Conservation (phyloP, 2,888 invertebrate species). For the Eremobia ochroleuca region DNA sequence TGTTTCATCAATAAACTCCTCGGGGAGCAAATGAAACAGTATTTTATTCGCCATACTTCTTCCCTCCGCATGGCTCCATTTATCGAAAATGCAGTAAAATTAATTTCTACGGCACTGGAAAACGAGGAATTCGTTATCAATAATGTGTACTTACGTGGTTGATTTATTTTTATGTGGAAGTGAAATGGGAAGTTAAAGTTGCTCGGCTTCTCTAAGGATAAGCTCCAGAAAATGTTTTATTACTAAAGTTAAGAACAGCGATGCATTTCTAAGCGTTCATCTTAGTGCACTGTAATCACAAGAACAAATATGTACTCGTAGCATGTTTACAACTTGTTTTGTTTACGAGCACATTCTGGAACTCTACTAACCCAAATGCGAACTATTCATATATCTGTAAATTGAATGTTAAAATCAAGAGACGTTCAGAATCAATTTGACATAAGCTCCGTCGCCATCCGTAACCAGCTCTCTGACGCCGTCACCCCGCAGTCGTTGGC, state of each 20-base stretch:
- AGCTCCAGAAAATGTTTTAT: constrained; percentile 46
- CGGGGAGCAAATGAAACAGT: constrained; percentile 44
- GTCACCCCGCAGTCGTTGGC: constrained; percentile 23
- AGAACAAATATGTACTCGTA: constrained; percentile 5
- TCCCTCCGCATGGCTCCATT: constrained; percentile 43
- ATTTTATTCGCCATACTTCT: constrained; percentile 51
- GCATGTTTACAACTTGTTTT: background rate
- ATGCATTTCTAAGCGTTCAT: constrained; percentile 37
- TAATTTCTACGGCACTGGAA: constrained; percentile 50
- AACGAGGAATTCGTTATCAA: constrained; percentile 40
- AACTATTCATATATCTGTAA: constrained; percentile 16
- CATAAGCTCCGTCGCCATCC: constrained; percentile 48
- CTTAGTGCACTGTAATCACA: constrained; percentile 17
- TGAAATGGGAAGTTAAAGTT: constrained; percentile 21
- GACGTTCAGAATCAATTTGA: constrained; percentile 55
- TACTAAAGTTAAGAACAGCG: constrained; percentile 38
- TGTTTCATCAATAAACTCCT: constrained; percentile 49
- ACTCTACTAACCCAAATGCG: background rate
- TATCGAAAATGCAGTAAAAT: constrained; percentile 58
- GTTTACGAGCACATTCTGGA: background rate
- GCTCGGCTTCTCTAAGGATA: background rate
- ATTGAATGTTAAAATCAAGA: constrained; percentile 25
- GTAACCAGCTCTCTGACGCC: constrained; percentile 37
- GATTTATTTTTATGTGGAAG: constrained; percentile 31
- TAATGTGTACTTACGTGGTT: constrained; percentile 38